These are phyloP conservation scores for Trachemys scripta DNA, from an alignment of 2,113 vertebrate species.

Conservation along the genomic window DNA sequence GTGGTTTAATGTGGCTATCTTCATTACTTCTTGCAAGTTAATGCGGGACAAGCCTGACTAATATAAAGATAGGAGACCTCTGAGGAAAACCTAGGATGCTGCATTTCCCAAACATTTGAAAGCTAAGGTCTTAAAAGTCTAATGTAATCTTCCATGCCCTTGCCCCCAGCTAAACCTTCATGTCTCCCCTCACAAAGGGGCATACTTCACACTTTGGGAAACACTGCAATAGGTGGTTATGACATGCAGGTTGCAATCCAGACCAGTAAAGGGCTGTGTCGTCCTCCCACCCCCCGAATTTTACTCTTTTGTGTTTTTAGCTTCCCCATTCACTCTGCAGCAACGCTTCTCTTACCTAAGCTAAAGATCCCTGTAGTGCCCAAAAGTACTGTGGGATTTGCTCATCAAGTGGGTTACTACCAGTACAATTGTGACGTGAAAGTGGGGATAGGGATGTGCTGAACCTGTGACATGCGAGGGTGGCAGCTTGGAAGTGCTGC, in stretches of 20 bases:
- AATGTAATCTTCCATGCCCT: not conserved
- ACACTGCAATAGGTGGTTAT: not conserved
- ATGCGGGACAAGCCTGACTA: not conserved
- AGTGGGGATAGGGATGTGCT: too few relatives aligned
- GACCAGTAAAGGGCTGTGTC: not conserved
- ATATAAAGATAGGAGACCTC: not conserved
- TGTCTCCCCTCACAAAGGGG: not conserved
- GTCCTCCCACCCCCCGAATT: too few relatives aligned
- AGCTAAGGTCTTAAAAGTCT: not conserved
- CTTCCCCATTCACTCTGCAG: too few relatives aligned
- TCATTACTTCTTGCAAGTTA: accelerated
- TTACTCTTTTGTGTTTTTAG: too few relatives aligned
- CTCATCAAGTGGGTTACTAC: too few relatives aligned
- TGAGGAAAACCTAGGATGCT: not conserved
- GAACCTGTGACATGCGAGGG: too few relatives aligned
- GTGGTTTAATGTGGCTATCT: not conserved
- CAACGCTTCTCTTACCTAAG: too few relatives aligned
- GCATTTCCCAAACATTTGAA: not conserved
- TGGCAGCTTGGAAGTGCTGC: too few relatives aligned
- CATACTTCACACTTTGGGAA: not conserved
- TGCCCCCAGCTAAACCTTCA: not conserved
- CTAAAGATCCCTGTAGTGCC: too few relatives aligned
- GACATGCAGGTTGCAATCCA: not conserved
- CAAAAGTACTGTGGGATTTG: too few relatives aligned
- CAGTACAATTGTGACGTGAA: too few relatives aligned